Evolutionary conservation across 2,113 vertebrate species (phyloP), one percentile per base, ranked within the genome.

Genomic region (Tympanuchus pallidicinctus): DNA sequence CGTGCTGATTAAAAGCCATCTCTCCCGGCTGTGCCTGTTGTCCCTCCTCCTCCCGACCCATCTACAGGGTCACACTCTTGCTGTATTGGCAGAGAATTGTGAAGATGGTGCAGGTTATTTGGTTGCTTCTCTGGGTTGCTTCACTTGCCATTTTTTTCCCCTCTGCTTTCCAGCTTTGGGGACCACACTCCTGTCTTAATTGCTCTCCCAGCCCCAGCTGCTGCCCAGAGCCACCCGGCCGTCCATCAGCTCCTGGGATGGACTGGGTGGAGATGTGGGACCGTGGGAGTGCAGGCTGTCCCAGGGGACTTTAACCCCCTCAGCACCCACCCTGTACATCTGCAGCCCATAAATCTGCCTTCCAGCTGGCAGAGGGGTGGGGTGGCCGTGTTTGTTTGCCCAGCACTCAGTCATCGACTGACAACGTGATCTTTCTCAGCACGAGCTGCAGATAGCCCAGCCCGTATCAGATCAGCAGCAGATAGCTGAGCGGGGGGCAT

Each of bases 1-100:
- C 91, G 82, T 61, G 59, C 36, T 71, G 75, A 77, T 89, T 91
- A 89, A 90, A 95, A 74, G 81, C 73, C 84, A 91, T 63, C 88
- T 83, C 85, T 77, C 67, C 77, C 54, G 86, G 56, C 0, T 11
- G 74, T 88, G 83, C 93, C 2, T 6, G 65, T 2, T 77, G 1
- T 90, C 89, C 70, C 72, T 72, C 86, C 80, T 78, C 28, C 38
- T 74, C 34, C 85, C 52, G 34, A 0, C 69, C 40, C 69, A 8
- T 17, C 40, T 7, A 30, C 8, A 8, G 43, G 40, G 27, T 61
- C 32, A 69, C 38, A 11, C 40, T 72, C 38, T 22, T 38, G 19
- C 30, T 67, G 10, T 14, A 40, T 54, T 27, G 27, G 61, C 32
- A 22, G 47, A 21, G 32, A 20, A 43, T 32, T 25, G 22, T 73